phyloP scores from a whole-genome alignment of 1,140 invertebrate species.

The Drosophila dunni region DNA sequence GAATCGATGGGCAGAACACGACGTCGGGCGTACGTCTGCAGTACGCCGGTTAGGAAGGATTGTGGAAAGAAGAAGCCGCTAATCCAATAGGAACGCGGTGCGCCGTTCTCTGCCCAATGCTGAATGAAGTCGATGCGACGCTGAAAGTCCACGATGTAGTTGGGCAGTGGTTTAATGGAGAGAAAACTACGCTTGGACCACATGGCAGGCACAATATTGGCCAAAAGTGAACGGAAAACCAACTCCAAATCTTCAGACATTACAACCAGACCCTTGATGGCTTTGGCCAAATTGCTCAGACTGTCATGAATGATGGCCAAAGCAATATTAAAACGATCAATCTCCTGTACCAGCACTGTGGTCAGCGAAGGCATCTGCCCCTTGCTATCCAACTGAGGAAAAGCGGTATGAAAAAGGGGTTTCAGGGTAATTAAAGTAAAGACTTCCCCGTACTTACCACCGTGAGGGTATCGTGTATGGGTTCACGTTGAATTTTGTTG shows the following conservation, averaged over 20 bases:
- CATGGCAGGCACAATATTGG: conserved; percentile 91
- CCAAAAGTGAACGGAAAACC: conserved; percentile 91
- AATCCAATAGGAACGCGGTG: conserved; percentile 94
- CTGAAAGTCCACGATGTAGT: conserved; percentile 92
- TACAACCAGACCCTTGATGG: conserved; percentile 93
- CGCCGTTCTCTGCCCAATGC: conserved; percentile 89
- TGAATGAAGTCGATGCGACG: conserved; percentile 92
- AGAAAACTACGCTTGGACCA: conserved; percentile 94
- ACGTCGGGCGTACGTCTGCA: conserved; percentile 94
- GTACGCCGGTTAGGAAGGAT: conserved; percentile 93
- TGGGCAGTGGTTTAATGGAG: conserved; percentile 92
- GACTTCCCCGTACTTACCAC: conserved; percentile 80
- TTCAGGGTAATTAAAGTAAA: too few species aligned
- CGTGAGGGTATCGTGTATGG: conserved; percentile 85
- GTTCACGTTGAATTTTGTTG: conserved; percentile 87
- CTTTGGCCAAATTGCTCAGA: conserved; percentile 91
- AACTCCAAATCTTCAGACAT: conserved; percentile 95
- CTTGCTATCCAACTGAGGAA: conserved; percentile 86
- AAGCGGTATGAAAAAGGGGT: too few species aligned
- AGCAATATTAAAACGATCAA: conserved; percentile 93
- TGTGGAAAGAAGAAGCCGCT: conserved; percentile 96
- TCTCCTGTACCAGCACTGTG: conserved; percentile 93
- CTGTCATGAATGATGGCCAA: conserved; percentile 89
- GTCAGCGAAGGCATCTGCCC: conserved; percentile 91
- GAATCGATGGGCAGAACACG: conserved; percentile 94